Evolutionary conservation across 2,113 vertebrate genomes (phyloP).

Genomic region (Pterocles gutturalis): DNA sequence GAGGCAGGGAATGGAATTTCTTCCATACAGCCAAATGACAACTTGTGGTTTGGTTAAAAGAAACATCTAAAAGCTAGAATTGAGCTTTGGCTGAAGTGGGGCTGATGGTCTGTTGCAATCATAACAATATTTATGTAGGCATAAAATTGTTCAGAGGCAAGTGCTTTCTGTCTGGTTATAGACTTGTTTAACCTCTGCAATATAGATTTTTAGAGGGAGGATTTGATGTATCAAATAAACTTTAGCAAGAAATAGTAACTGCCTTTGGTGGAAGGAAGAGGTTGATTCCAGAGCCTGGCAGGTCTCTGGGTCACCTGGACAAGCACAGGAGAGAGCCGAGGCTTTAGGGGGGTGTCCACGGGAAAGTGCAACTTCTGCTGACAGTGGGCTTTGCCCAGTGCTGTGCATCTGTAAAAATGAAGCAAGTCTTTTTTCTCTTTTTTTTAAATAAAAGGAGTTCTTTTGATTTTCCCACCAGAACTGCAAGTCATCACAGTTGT

Average conservation of each 20-base stretch:
- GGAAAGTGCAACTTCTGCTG: not conserved
- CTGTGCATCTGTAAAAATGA: not conserved
- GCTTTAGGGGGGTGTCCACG: fast-evolving
- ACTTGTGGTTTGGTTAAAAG: not conserved
- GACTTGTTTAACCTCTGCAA: not conserved
- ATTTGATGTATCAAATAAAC: not conserved
- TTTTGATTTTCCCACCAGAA: not conserved
- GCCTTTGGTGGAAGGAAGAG: not conserved
- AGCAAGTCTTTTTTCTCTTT: not conserved
- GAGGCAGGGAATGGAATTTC: not conserved
- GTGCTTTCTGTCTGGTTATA: not conserved
- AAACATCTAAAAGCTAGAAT: not conserved
- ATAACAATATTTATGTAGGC: not conserved
- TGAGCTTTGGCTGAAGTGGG: not conserved
- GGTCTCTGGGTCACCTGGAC: not conserved
- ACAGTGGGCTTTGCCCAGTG: not conserved
- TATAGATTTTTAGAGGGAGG: not conserved
- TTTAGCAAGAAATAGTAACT: not conserved
- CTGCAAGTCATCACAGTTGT: not conserved
- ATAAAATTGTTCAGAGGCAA: not conserved
- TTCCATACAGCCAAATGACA: not conserved
- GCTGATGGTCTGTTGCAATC: not conserved
- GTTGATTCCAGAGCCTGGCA: not conserved
- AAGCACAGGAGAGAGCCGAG: not conserved
- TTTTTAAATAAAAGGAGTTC: not conserved